Conservation (phyloP, 2,113 vertebrate species). For the Mobula birostris region DNA sequence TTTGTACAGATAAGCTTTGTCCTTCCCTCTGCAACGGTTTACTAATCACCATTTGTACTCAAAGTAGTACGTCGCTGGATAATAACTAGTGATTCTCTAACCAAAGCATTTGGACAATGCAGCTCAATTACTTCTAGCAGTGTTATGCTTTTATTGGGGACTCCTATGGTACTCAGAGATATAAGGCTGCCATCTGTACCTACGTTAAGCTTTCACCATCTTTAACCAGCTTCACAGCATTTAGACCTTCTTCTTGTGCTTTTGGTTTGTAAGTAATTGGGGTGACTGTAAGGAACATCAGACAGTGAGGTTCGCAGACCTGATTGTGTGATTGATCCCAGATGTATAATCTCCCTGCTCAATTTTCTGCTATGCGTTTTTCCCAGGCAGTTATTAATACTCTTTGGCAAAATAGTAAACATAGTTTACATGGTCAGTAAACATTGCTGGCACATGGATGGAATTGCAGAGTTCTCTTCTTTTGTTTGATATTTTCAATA, state of each 20-base stretch:
- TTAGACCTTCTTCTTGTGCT: not conserved
- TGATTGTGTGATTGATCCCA: not conserved
- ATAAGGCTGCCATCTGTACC: constrained; percentile 25
- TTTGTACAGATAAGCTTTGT: constrained; percentile 54
- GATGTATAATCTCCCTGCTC: not conserved
- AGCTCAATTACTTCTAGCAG: constrained; percentile 1
- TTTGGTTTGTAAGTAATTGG: not conserved
- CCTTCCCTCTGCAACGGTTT: constrained; percentile 46
- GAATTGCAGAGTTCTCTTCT: not conserved
- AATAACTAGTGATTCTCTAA: constrained; percentile 4
- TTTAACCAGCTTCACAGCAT: not conserved
- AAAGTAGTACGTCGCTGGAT: constrained; percentile 57
- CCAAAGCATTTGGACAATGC: not conserved
- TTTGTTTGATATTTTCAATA: not conserved
- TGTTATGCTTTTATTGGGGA: constrained; percentile 4
- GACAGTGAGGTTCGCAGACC: not conserved
- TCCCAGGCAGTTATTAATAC: not conserved
- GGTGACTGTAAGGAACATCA: not conserved
- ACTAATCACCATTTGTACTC: constrained; percentile 60
- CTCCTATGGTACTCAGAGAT: not conserved
- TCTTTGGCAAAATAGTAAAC: not conserved
- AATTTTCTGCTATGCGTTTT: not conserved
- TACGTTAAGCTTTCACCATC: not conserved
- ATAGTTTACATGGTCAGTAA: not conserved
- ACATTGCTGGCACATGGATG: not conserved